These are phyloP conservation scores for Panagrolaimus sp. DNA, from an alignment of 1,140 invertebrate species.

Conservation along the genomic window DNA sequence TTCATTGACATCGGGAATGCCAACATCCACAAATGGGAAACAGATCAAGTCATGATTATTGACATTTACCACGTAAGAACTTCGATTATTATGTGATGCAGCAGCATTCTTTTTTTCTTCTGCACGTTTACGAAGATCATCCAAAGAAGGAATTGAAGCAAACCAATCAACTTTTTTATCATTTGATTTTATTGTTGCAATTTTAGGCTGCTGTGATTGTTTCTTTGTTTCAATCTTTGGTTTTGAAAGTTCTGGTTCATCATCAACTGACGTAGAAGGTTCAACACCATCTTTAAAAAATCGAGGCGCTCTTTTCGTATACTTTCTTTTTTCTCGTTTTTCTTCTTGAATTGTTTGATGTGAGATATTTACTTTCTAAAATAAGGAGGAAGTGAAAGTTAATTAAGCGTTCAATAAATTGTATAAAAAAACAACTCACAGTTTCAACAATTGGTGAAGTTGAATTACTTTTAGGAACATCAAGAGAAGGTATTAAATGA, in stretches of 20 bases:
- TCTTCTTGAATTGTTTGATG: neutral
- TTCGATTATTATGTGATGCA: neutral
- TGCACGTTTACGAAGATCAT: neutral
- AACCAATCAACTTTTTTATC: slow-evolving; percentile 10
- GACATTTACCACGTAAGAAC: neutral
- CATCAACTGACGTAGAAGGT: neutral
- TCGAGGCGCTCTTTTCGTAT: neutral
- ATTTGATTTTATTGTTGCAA: neutral
- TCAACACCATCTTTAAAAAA: neutral
- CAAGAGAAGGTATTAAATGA: neutral
- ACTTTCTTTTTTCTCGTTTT: neutral
- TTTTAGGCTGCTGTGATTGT: neutral
- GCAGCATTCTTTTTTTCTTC: neutral
- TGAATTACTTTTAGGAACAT: slow-evolving; percentile 3
- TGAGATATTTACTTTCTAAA: neutral
- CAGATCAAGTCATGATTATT: neutral
- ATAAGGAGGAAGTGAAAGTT: neutral
- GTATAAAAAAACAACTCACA: neutral
- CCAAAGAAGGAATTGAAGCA: neutral
- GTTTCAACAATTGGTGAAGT: neutral
- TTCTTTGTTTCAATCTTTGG: neutral
- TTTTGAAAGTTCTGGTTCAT: neutral
- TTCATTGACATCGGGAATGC: neutral
- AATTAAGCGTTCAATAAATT: neutral
- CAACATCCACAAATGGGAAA: neutral